Percentiles rank a stretch among this genome's conserved stretches.
These are phyloP conservation scores for Tetheella fluctuosa DNA, from an alignment of 2,888 invertebrate species.

Conservation along the genomic window DNA sequence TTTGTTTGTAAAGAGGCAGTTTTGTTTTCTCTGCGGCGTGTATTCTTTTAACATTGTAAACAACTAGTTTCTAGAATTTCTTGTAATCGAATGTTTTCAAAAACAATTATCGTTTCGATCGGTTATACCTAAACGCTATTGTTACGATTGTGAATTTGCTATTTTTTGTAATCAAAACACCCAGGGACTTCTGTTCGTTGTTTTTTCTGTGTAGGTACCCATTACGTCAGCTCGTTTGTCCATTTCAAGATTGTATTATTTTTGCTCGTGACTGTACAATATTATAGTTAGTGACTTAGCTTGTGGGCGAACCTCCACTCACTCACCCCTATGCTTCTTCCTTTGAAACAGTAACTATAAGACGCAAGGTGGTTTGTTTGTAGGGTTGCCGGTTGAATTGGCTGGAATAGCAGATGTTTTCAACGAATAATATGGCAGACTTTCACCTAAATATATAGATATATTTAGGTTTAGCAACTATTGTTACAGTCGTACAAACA, in stretches of 20 bases:
- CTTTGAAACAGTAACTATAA: not conserved
- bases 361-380: not conserved
- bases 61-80: conserved; percentile 58
- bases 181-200: not conserved
- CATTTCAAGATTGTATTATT: conserved; percentile 31
- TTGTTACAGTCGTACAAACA: too few species aligned
- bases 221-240: too few species aligned
- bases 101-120: conserved; percentile 46
- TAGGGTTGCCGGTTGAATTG: not conserved
- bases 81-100: conserved; percentile 60
- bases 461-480: too few species aligned
- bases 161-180: not conserved
- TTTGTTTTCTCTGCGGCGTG: conserved; percentile 62
- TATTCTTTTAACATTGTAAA: conserved; percentile 61
- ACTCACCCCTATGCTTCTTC: not conserved
- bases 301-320: not conserved
- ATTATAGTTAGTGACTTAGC: not conserved
- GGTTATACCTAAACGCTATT: conserved; percentile 18
- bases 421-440: not conserved
- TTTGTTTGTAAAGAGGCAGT: conserved; percentile 67
- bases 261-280: conserved; percentile 23
- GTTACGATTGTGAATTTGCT: not conserved
- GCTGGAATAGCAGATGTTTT: not conserved
- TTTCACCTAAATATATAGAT: too few species aligned
- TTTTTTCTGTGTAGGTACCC: not conserved